Evolutionary conservation across 2,888 invertebrate genomes (phyloP), one percentile per base, ranked within the genome.

Genomic region (Polymixis flavicincta): DNA sequence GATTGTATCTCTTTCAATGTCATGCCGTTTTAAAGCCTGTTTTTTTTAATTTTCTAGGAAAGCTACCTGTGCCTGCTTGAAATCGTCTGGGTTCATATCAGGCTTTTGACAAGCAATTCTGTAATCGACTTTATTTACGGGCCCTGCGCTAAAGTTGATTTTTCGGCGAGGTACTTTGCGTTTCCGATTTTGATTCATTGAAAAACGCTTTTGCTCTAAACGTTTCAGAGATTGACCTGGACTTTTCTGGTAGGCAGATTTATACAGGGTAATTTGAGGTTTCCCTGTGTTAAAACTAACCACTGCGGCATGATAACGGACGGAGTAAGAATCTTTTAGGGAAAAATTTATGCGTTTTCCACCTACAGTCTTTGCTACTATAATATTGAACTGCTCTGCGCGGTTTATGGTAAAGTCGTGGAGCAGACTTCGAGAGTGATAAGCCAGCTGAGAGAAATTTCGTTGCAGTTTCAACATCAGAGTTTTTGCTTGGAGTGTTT

Each of bases 201-300:
- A 52, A 52, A 52, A 52, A 22, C 52, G 22, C 50, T 64, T 50
- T 50, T 50, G 50, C 48, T 64, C 48, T 45, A 63, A n/a, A 45
- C 6, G 45, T 63, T 63, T 63, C 45, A 63, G 25, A 11, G 63
- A 42, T 45, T 25, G 13, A 25, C 25, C 45, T 45, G 63, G 63
- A n/a, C 63, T 63, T 63, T 45, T 63, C n/a, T 63, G n/a, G 25
- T 22, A 63, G 25, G 48, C 28, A 28, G 11, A 28, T 50, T 50
- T 50, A 28, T 64, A 28, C 25, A 50, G 28, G 13, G 25, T 28
- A 19, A 28, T 64, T 50, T 64, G 28, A 19, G 64, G 48, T 50
- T 64, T 50, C 17, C 64, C 64, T 19, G 48, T 64, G 25, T 64
- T 50, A 25, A 64, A 64, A 50, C 64, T 52, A 25, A 64, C 64